These are phyloP conservation scores for Glyphotaelius pellucidus DNA, from an alignment of 2,888 invertebrate species.

Conservation along the genomic window DNA sequence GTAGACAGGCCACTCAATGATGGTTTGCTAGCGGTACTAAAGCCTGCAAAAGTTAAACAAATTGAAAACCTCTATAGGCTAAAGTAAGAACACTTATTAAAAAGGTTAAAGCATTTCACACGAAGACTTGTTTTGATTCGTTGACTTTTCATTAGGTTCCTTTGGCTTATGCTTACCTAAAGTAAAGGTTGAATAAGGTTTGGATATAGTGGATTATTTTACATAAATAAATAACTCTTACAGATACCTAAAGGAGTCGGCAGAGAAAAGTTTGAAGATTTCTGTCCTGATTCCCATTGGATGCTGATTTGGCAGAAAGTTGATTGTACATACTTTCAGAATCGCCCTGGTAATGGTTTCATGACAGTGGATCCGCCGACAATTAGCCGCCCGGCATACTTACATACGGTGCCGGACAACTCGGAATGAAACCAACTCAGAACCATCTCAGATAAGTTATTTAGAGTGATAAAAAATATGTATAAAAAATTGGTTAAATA, in stretches of 20 bases:
- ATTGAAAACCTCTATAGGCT: background rate
- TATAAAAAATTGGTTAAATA: no score
- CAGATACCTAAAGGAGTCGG: background rate
- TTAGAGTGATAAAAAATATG: no score
- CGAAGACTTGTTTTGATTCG: background rate
- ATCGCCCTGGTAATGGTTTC: no score
- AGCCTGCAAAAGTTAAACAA: background rate
- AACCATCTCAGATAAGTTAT: no score
- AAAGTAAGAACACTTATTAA: background rate
- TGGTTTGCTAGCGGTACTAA: background rate
- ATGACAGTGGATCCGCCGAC: no score
- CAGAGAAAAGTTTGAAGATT: background rate
- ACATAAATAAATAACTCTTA: background rate
- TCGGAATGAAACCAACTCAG: no score
- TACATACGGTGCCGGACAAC: no score
- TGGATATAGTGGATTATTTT: background rate
- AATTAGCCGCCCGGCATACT: no score
- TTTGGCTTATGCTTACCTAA: background rate
- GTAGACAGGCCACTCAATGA: background rate
- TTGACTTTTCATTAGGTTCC: background rate
- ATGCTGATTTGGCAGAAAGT: no score
- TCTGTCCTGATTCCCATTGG: no score
- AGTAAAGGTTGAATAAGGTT: background rate
- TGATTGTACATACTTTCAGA: no score
- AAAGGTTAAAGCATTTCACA: background rate